Conservation (phyloP, 2,797 vertebrate species). For the Cetoscarus ocellatus region DNA sequence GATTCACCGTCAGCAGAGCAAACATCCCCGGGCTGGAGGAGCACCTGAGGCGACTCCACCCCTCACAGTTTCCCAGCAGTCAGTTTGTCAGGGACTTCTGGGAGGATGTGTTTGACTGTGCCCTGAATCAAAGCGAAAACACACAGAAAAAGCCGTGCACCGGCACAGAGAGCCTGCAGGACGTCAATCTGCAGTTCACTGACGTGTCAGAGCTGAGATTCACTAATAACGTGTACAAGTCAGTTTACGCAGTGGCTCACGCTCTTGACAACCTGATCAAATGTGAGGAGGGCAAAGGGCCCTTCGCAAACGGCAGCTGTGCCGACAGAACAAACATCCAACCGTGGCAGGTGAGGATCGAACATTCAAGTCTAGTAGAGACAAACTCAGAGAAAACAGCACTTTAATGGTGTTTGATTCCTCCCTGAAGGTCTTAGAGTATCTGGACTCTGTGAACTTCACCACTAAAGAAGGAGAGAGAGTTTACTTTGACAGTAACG, state of each 20-base stretch:
- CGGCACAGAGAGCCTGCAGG: slow-evolving; percentile 81
- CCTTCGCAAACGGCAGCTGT: slow-evolving; percentile 68
- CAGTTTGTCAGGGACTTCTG: slow-evolving; percentile 83
- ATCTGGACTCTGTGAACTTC: slow-evolving; percentile 82
- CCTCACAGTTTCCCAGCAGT: slow-evolving; percentile 79
- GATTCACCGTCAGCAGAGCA: slow-evolving; percentile 77
- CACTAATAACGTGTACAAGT: slow-evolving; percentile 87
- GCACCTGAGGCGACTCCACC: slow-evolving; percentile 77
- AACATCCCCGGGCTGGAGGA: slow-evolving; percentile 77
- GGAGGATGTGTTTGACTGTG: slow-evolving; percentile 80
- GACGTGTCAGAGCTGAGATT: slow-evolving; percentile 86
- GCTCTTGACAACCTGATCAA: slow-evolving; percentile 80
- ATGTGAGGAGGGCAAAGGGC: slow-evolving; percentile 70
- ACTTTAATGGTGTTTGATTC: neutral
- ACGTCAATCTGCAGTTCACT: slow-evolving; percentile 82
- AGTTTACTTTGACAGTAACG: slow-evolving; percentile 84
- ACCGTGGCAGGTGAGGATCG: slow-evolving; percentile 85
- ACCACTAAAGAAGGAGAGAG: slow-evolving; percentile 74
- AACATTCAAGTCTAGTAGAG: neutral
- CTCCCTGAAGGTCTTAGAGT: slow-evolving; percentile 76
- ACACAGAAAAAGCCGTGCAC: slow-evolving; percentile 68
- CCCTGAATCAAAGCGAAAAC: slow-evolving; percentile 47
- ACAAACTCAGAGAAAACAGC: neutral
- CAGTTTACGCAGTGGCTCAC: slow-evolving; percentile 86
- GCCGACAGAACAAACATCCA: slow-evolving; percentile 75